Evolutionary conservation across 1,140 invertebrate species (phyloP), one percentile per base, ranked within the genome.

Genomic region (Nymphalis io): DNA sequence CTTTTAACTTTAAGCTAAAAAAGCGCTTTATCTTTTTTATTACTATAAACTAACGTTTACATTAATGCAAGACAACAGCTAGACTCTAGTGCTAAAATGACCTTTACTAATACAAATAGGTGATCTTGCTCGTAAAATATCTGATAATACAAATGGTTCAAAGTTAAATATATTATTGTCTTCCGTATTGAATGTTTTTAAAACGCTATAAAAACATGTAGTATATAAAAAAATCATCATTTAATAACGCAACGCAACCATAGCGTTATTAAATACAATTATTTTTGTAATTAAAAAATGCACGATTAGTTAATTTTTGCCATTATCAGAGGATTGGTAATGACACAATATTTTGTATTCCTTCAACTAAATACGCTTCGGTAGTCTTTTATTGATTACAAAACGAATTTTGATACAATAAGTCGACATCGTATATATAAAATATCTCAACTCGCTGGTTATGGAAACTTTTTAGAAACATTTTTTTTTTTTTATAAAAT

Each of bases 91-190:
- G 46, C 46, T 51, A 51, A 20, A 51, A 20, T n/a, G 20, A 18
- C 46, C 20, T 16, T 16, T n/a, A 46, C 15, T n/a, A 46, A 55
- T 27, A 55, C 23, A 27, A 55, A n/a, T 20, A 55, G 51, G 10
- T 8, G 6, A 8, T 33, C 27, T 33, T 55, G 51, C 23, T 53
- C 23, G 11, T 55, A 21, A 15, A 15, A 55, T 55, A 51, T 51
- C 20, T 8, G 48, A 51, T 21, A 55, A 20, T 23, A 55, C 13
- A 23, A 55, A 27, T 55, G 16, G 16, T 55, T 55, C 51, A 21
- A 8, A 55, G 51, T 55, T 27, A 55, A 55, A 55, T 27, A 55
- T 55, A 55, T 55, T 55, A 55, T 55, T 55, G 51, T 55, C 51
- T 15, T 55, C 15, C 51, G 13, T 55, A n/a, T 27, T 23, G 15